Evolutionary conservation across 2,888 invertebrate species (phyloP).

Genomic region (Ditylenchus weischeri): DNA sequence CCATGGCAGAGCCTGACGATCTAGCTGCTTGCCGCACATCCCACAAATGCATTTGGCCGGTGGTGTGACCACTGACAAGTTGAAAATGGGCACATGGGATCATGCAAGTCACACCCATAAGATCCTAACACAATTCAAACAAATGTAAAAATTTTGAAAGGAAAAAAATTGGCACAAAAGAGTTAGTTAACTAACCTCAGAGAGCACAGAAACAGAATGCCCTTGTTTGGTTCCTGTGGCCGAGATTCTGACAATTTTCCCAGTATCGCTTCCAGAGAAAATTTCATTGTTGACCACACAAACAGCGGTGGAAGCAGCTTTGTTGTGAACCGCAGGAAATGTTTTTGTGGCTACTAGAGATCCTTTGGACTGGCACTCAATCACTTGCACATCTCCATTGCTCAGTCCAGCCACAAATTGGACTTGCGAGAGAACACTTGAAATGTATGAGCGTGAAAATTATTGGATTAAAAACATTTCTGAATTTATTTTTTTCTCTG

Average conservation of each 20-base stretch:
- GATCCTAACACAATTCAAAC: slow-evolving; percentile 19
- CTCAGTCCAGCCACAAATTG: slow-evolving; percentile 21
- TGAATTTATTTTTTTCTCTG: slow-evolving; percentile 12
- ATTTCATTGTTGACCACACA: slow-evolving; percentile 32
- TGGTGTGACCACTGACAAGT: slow-evolving; percentile 30
- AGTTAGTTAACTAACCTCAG: neutral
- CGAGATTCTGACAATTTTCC: slow-evolving; percentile 27
- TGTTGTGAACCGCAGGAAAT: slow-evolving; percentile 16
- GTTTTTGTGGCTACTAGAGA: neutral
- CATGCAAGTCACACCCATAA: slow-evolving; percentile 21
- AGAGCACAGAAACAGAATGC: slow-evolving; percentile 3
- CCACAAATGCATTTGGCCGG: slow-evolving; percentile 37
- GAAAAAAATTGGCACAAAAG: too few species aligned
- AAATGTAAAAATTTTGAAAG: neutral
- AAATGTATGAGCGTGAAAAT: neutral
- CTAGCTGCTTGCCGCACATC: slow-evolving; percentile 16
- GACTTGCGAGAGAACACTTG: neutral
- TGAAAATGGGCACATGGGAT: slow-evolving; percentile 21
- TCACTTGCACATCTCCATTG: slow-evolving; percentile 17
- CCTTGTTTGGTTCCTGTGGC: neutral
- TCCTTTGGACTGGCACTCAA: slow-evolving; percentile 9
- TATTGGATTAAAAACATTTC: slow-evolving; percentile 12
- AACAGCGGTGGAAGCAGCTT: slow-evolving; percentile 26
- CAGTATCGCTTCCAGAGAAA: slow-evolving; percentile 30
- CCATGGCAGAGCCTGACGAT: neutral